Evolutionary conservation across 35 echinoderm and acorn worm genomes (phyloP), one percentile per base, ranked within the genome.

Genomic region (Diadema setosum): DNA sequence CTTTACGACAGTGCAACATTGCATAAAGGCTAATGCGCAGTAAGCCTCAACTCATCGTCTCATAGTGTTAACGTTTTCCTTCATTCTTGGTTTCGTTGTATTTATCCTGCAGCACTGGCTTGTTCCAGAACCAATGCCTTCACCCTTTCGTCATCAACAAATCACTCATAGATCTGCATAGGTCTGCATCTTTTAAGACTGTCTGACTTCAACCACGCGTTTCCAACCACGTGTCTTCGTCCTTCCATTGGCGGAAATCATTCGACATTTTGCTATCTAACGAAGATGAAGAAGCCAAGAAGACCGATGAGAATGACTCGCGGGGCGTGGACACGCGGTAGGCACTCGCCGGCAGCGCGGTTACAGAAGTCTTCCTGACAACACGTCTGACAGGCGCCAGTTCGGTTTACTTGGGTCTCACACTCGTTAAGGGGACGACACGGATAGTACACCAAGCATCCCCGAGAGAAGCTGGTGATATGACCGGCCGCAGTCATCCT

Each of bases 401-500:
- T 78, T 36, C 25, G 29, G 40, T 78, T 78, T 1, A 78, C 8
- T 14, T 26, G 7, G 26, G 73, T 35, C 24, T 78, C 73, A 23
- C 73, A 78, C 27, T 78, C 29, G 73, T 78, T 36, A n/a, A 41
- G 9, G 2, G 0, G 12, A 41, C 9, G 8, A 41, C 73, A 78
- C 7, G 29, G 27, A 44, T 78, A 20, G 40, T 39, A n/a, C 27
- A 78, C n/a, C 73, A 78, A 41, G 24, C 73, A 78, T 14, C 73
- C 73, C 44, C 73, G 29, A 24, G 73, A 42, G 44, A 78, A 78
- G 25, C 73, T 78, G 40, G 73, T 78, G 8, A 78, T 78, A 41
- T 78, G 73, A n/a, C 73, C 73, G 14, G 73, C 73, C n/a, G 73
- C 73, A 33, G 37, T 78, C 73, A 78, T 78, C 35, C 37, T 39